A percentile compares a stretch with the other conserved stretches of the same genome.
These are phyloP conservation scores for Chorisops tibialis DNA, from an alignment of 2,888 invertebrate genomes.

Conservation along the genomic window DNA sequence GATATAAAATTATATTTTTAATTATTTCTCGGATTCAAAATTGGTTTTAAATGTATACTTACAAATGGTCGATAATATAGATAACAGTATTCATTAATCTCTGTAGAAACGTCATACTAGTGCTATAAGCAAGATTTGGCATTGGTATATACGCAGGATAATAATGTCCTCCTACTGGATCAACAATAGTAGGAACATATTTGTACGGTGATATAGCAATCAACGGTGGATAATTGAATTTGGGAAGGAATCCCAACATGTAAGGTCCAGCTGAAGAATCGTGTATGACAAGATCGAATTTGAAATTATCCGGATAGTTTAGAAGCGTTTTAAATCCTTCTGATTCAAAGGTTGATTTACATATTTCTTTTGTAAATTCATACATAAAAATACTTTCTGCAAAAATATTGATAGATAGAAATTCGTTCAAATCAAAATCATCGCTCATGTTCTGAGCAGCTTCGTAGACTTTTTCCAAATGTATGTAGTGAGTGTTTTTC, in stretches of 20 bases:
- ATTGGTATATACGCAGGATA: constrained; percentile 37
- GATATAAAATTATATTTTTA: not conserved
- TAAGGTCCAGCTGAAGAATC: constrained; percentile 40
- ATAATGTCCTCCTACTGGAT: constrained; percentile 33
- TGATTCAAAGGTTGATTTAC: constrained; percentile 33
- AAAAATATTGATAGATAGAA: not conserved
- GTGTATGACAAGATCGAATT: constrained; percentile 43
- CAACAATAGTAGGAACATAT: constrained; percentile 30
- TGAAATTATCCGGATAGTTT: constrained; percentile 41
- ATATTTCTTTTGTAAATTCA: constrained; percentile 29
- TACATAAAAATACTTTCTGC: constrained; percentile 24
- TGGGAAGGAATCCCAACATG: constrained; percentile 40
- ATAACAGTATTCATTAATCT: constrained; percentile 30
- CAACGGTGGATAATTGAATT: constrained; percentile 41
- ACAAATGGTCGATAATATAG: constrained; percentile 25
- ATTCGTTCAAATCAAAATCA: not conserved
- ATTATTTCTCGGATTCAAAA: not conserved
- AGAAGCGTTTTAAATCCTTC: constrained; percentile 39
- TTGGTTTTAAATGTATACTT: not conserved
- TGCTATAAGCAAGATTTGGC: constrained; percentile 17
- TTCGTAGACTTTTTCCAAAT: constrained; percentile 39
- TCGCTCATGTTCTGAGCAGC: constrained; percentile 25
- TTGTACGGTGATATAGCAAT: constrained; percentile 38
- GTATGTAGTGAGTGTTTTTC: constrained; percentile 39
- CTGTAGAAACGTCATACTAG: constrained; percentile 35